Percentiles rank a stretch among this genome's conserved stretches.
phyloP scores from a whole-genome alignment of 2,113 vertebrate species.

The Tylochromis polylepis region DNA sequence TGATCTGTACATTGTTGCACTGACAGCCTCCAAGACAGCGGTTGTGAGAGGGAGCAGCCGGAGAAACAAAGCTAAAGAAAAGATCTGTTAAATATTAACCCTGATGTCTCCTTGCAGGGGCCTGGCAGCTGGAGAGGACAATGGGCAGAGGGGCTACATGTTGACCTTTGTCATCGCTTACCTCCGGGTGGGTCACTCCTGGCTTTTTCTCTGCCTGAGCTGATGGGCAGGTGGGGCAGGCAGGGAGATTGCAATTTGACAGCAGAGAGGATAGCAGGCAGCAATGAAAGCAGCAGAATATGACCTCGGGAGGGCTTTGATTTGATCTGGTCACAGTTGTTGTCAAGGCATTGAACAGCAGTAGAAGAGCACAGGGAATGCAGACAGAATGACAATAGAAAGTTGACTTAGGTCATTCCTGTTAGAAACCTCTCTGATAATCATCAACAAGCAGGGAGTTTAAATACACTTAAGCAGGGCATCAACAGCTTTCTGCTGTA shows the following conservation, averaged over 20 bases:
- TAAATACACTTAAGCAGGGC: not conserved
- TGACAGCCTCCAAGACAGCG: conserved; percentile 60
- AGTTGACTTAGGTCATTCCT: conserved; percentile 1
- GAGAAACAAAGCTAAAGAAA: conserved; percentile 51
- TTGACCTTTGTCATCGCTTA: conserved; percentile 98
- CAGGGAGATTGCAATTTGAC: conserved; percentile 20
- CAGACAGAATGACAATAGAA: conserved; percentile 32
- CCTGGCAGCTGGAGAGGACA: conserved; percentile 98
- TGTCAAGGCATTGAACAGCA: conserved; percentile 35
- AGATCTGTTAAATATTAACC: conserved; percentile 74
- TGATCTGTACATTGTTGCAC: conserved; percentile 64
- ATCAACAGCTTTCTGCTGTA: not conserved
- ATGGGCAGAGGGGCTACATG: conserved; percentile 98
- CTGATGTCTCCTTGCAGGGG: conserved; percentile 83
- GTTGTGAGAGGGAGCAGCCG: conserved; percentile 30
- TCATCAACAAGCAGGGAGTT: not conserved
- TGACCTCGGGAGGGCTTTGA: conserved; percentile 47
- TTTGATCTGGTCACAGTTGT: conserved; percentile 55
- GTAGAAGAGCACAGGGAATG: conserved; percentile 4
- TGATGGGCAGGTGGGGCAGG: conserved; percentile 44
- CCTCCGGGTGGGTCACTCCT: conserved; percentile 85
- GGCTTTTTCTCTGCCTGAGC: not conserved
- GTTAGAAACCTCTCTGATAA: not conserved
- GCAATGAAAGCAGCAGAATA: conserved; percentile 38
- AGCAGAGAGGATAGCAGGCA: conserved; percentile 37